Percentiles rank a stretch among this genome's conserved stretches.
Conservation (phyloP, 2,113 vertebrate genomes). For the Micromys minutus region DNA sequence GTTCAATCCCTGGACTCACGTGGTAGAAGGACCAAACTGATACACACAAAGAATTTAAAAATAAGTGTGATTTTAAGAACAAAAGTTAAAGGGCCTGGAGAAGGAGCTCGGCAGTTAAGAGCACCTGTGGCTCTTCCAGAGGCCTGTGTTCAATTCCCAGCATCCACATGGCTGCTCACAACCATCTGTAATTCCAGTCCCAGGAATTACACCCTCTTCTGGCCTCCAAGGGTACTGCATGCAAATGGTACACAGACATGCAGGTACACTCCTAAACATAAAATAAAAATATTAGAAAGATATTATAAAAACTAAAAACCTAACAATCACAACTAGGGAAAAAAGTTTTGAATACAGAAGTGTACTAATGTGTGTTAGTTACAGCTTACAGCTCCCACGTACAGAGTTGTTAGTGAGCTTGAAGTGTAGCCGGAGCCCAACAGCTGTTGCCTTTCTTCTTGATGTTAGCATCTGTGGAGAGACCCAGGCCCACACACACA, state of each 20-base stretch:
- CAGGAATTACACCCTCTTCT: background rate
- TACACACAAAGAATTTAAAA: background rate
- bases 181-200: background rate
- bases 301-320: background rate
- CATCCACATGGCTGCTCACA: background rate
- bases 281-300: background rate
- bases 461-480: background rate
- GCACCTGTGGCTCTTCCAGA: background rate
- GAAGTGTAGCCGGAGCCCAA: background rate
- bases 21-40: background rate
- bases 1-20: background rate
- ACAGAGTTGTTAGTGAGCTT: background rate
- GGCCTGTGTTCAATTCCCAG: background rate
- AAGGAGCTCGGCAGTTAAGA: background rate
- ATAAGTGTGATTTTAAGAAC: background rate
- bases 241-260: background rate
- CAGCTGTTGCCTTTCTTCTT: background rate
- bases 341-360: background rate
- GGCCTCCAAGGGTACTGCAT: background rate
- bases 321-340: conserved; percentile 24
- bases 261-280: background rate
- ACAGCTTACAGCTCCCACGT: background rate
- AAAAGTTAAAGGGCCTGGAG: background rate
- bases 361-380: background rate
- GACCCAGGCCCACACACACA: background rate